Evolutionary conservation across 1,140 invertebrate genomes (phyloP), one percentile per base, ranked within the genome.

Genomic region (Drosophila persimilis): DNA sequence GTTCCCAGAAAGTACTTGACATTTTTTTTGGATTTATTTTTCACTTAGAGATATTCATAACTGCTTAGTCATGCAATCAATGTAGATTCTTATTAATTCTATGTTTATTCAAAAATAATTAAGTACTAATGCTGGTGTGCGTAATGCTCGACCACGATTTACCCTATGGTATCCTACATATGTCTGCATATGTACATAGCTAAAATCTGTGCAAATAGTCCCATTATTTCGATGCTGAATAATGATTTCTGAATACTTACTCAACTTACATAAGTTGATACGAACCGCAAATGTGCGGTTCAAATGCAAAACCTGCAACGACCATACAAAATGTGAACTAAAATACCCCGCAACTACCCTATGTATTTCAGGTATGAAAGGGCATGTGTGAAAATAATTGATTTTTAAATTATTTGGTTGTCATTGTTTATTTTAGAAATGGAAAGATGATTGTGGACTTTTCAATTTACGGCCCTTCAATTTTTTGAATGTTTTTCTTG

Each of bases 341-440:
- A 39, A 39, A 43, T 57, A 35, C 26, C 29, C 52, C 9, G 9
- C 2, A 22, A 43, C 2, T 52, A 15, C 29, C 47, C 31, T 48
- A 47, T 35, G 31, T 46, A 43, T 35, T 57, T 51, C 60, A 58
- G 53, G 69, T 73, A 56, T 31, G 26, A 67, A 53, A 60, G 67
- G 70, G 48, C 24, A 52, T 75, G 65, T 51, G 55, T 50, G 20
- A 56, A 66, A 66, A 75, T 75, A 75, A 75, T 75, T 75, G 72
- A 75, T 66, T 75, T 75, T 47, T 24, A 55, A 75, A 47, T 75
- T 73, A 73, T 73, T 52, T 75, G 39, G 54, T 41, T 75, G 73
- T 75, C 73, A 77, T 77, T 77, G 72, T 77, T 62, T 77, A 63
- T 77, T 63, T 58, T 35, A 69, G 65, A 70, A 77, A 77, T 77